Conservation (phyloP, 2,797 vertebrate genomes). For the Acropternis orthonyx region DNA sequence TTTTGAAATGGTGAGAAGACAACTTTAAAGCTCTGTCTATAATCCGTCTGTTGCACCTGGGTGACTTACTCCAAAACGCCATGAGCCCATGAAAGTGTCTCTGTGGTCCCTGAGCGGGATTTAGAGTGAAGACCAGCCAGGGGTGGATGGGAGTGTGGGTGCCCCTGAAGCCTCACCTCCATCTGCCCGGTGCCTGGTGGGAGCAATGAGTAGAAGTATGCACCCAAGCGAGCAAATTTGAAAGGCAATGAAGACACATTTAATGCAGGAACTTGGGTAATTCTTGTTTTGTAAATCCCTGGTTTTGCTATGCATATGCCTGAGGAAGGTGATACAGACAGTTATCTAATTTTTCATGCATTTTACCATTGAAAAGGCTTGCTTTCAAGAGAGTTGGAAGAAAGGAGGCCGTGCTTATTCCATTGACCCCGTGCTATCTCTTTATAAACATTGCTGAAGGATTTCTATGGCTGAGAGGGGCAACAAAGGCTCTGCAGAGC, state of each 20-base stretch:
- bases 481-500: conserved; percentile 10
- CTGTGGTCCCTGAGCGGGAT: not conserved
- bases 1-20: not conserved
- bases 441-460: conserved; percentile 8
- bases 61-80: conserved; percentile 2
- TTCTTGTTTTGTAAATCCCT: not conserved
- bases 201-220: not conserved
- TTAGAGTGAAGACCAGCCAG: not conserved
- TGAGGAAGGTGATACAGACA: not conserved
- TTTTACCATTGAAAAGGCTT: not conserved
- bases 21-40: not conserved
- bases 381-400: not conserved
- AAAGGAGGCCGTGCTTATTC: not conserved
- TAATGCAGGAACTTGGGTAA: not conserved
- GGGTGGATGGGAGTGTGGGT: fast-evolving
- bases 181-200: fast-evolving
- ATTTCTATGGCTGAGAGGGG: not conserved
- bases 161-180: not conserved
- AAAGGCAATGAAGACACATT: not conserved
- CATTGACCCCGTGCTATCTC: not conserved
- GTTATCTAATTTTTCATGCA: not conserved
- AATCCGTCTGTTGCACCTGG: not conserved
- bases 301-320: not conserved
- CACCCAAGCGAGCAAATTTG: not conserved
- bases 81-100: fast-evolving